phyloP scores from a whole-genome alignment of 2,797 vertebrate genomes.

The Diglossa cyanea region DNA sequence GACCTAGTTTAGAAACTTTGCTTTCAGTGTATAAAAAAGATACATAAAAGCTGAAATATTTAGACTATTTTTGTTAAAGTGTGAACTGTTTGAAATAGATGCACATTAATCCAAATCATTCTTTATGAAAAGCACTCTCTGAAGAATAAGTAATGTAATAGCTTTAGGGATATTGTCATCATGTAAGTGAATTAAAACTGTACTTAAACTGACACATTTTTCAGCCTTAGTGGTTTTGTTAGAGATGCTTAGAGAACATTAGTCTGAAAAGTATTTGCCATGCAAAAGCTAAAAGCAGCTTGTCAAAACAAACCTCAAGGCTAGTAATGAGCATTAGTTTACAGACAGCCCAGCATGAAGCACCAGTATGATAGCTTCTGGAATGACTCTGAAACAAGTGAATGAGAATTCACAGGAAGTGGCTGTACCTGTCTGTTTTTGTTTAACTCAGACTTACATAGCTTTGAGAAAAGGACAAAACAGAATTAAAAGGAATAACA shows the following conservation, averaged over 20 bases:
- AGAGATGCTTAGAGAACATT: conserved; percentile 48
- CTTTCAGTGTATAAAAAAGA: conserved; percentile 5
- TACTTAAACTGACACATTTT: conserved; percentile 53
- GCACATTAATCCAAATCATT: conserved; percentile 51
- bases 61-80: conserved; percentile 55
- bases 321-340: conserved; percentile 58
- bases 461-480: conserved; percentile 75
- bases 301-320: conserved; percentile 60
- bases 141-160: conserved; percentile 51
- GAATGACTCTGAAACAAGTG: conserved; percentile 20
- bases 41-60: conserved; percentile 36
- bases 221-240: conserved; percentile 43
- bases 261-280: conserved; percentile 65
- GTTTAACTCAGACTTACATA: conserved; percentile 85
- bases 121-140: conserved; percentile 39
- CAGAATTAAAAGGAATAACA: conserved; percentile 63
- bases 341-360: conserved; percentile 62
- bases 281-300: conserved; percentile 72
- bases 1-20: conserved; percentile 2
- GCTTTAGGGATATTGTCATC: conserved; percentile 32
- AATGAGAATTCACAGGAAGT: conserved; percentile 51
- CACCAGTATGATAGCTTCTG: conserved; percentile 10
- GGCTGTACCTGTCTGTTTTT: conserved; percentile 89
- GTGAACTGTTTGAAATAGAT: conserved; percentile 47
- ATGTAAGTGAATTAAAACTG: conserved; percentile 56